Conservation (phyloP, 2,113 vertebrate species). For the Rhizomys pruinosus region DNA sequence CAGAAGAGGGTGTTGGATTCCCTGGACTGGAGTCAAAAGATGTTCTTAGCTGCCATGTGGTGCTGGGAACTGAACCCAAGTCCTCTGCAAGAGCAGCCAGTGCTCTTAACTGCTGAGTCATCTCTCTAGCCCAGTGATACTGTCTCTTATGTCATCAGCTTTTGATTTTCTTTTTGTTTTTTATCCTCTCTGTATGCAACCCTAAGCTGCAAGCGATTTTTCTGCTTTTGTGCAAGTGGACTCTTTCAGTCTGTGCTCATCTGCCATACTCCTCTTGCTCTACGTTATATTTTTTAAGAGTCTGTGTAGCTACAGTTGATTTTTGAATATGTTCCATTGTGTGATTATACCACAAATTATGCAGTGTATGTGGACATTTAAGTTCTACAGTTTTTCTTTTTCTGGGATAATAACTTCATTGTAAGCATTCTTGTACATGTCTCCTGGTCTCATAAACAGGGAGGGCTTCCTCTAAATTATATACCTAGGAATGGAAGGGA, state of each 20-base stretch:
- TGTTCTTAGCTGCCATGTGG: no score
- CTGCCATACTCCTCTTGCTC: background rate
- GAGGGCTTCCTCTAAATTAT: constrained; percentile 69
- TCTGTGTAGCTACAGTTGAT: background rate
- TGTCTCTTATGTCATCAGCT: background rate
- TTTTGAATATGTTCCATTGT: background rate
- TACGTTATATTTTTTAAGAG: background rate
- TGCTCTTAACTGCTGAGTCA: no score
- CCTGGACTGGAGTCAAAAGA: no score
- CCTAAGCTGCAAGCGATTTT: background rate
- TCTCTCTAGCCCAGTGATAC: no score
- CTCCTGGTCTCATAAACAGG: constrained; percentile 43
- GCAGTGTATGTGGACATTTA: constrained; percentile 5
- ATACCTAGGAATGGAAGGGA: constrained; percentile 55
- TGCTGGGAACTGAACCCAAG: no score
- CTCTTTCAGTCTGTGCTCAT: background rate
- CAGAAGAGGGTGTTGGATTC: no score
- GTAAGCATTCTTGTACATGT: constrained; percentile 58
- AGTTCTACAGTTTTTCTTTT: constrained; percentile 25
- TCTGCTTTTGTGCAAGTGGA: background rate
- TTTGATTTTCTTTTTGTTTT: background rate
- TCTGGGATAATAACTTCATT: constrained; percentile 45
- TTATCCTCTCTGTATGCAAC: background rate
- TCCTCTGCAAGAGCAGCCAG: no score
- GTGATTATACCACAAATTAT: constrained; percentile 43